Evolutionary conservation across 1,140 invertebrate species (phyloP), one percentile per base, ranked within the genome.

Genomic region (Nomia melanderi): DNA sequence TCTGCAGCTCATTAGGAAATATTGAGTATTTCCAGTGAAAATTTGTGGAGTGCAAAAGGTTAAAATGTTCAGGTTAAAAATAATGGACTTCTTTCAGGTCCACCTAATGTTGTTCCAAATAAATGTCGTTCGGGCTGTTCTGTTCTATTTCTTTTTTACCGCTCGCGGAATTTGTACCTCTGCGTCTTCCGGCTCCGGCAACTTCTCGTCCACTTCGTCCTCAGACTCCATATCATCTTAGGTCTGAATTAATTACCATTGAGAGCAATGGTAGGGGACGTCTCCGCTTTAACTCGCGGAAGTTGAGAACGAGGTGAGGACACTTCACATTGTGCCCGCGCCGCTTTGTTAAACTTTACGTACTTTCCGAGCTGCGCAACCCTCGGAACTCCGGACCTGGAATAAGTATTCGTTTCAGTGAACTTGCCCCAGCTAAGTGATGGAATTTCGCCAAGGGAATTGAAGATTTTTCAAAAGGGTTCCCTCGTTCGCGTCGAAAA

Each of bases 201-300:
- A 77, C 79, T 92, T 89, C 77, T 91, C 90, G 76, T 91, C 91
- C 83, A 88, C 81, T 85, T 92, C 90, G 83, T 91, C 90, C 79
- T 89, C 90, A 69, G 90, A 84, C 84, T 92, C 90, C 91, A 91
- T 91, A 89, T 91, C 90, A 92, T 88, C 88, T 90, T 86, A 73
- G 65, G 75, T 59, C 66, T 75, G 74, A 76, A 76, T 75, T 71
- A 72, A 83, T 74, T 57, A 83, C 60, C 82, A 83, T 83, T 53
- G 81, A 79, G 71, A 69, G 71, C 69, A 72, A 63, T 56, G 72
- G 65, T 36, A 50, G 69, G 64, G 23, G 25, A 60, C 66, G 67
- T 69, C 62, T 41, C 12, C 29, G 60, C n/a, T 57, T 57, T 64
- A 65, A 64, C 59, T 50, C 44, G 70, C 39, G 31, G 53, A 44